Conservation (phyloP, 2,888 invertebrate genomes). For the Esperia sulphurella region DNA sequence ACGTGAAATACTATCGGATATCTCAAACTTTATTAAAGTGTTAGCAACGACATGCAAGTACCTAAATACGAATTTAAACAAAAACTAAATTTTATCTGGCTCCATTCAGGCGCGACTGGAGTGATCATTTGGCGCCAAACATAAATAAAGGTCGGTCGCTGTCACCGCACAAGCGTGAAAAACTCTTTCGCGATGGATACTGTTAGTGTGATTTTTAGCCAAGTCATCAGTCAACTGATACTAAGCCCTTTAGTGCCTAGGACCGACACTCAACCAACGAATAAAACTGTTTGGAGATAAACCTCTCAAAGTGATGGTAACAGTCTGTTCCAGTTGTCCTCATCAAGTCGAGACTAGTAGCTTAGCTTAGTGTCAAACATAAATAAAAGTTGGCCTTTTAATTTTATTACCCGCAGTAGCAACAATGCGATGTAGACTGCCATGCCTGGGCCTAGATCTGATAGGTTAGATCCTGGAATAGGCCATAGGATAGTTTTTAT, state of each 20-base stretch:
- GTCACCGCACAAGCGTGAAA: conserved; percentile 30
- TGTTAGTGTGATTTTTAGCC: neutral
- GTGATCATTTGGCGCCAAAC: conserved; percentile 67
- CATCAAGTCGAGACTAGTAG: no score
- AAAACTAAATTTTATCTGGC: conserved; percentile 48
- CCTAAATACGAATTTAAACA: conserved; percentile 25
- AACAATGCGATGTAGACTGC: no score
- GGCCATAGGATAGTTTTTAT: no score
- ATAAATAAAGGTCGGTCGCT: conserved; percentile 59
- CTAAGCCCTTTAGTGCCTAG: neutral
- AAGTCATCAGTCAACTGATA: neutral
- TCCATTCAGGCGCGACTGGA: conserved; percentile 37
- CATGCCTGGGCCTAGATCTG: no score
- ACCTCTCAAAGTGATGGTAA: no score
- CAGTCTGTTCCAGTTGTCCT: no score
- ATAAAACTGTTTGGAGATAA: no score
- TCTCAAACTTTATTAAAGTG: neutral
- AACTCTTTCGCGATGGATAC: neutral
- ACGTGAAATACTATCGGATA: neutral
- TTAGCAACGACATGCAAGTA: conserved; percentile 30
- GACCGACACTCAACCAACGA: no score
- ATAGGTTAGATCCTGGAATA: no score
- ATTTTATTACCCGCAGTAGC: no score
- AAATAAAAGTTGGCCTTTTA: no score
- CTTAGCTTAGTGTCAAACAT: no score